phyloP scores from a whole-genome alignment of 2,888 invertebrate species.

The Amorpha juglandis region DNA sequence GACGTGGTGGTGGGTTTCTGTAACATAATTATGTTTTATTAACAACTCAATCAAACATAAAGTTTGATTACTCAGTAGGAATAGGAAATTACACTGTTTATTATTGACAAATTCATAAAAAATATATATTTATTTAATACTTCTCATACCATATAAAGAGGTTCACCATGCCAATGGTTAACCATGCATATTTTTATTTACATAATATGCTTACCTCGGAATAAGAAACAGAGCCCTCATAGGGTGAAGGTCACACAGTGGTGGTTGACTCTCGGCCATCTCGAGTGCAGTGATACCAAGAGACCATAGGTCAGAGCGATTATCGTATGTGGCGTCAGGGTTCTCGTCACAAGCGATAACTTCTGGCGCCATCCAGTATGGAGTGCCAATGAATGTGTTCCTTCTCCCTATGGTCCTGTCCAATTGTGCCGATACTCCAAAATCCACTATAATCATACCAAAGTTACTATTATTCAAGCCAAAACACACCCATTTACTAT shows the following conservation, averaged over 20 bases:
- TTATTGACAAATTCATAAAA: not conserved
- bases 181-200: not conserved
- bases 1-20: conserved; percentile 97
- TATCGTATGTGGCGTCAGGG: conserved; percentile 99
- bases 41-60: not conserved
- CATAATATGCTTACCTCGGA: conserved; percentile 83
- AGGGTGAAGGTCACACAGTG: conserved; percentile 99
- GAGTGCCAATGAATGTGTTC: conserved; percentile 99
- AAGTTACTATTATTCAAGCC: not conserved
- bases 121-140: not conserved
- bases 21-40: conserved; percentile 34
- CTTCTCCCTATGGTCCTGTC: conserved; percentile 99
- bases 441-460: conserved; percentile 90
- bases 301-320: conserved; percentile 96
- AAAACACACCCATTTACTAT: not conserved
- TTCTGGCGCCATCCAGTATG: conserved; percentile 99
- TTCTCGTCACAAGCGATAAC: conserved; percentile 99
- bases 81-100: not conserved
- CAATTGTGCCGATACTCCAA: conserved; percentile 99
- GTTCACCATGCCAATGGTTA: not conserved
- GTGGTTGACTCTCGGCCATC: conserved; percentile 99
- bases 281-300: conserved; percentile 98
- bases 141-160: not conserved
- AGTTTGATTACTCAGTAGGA: no score
- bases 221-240: conserved; percentile 99